Percentiles rank a stretch among this genome's conserved stretches.
Conservation (phyloP, 1,140 invertebrate species). For the Drosophila prosaltans region DNA sequence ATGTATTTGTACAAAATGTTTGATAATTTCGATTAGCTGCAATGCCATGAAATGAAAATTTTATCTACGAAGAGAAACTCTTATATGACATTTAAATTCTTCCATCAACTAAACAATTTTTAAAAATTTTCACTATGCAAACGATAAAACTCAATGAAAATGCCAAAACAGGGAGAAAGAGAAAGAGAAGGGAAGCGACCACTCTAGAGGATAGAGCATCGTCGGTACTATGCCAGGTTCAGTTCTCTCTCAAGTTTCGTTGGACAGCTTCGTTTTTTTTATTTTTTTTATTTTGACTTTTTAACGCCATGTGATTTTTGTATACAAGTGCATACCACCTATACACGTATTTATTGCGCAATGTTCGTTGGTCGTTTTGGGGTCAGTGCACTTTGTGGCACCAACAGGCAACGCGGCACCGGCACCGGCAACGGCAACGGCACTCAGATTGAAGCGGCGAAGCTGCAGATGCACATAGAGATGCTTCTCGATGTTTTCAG, state of each 20-base stretch:
- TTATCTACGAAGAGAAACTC: no score
- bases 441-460: background rate
- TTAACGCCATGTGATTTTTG: slow-evolving; percentile 5
- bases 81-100: no score
- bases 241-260: background rate
- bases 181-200: no score
- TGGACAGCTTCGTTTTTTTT: background rate
- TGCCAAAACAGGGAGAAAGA: background rate
- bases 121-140: background rate
- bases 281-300: background rate
- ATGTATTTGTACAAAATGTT: no score
- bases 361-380: slow-evolving; percentile 7
- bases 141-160: background rate
- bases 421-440: background rate
- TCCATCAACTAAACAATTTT: no score
- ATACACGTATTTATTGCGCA: slow-evolving; percentile 7
- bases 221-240: background rate
- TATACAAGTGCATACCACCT: background rate
- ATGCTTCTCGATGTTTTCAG: slow-evolving; percentile 11
- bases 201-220: no score
- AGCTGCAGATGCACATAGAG: slow-evolving; percentile 8
- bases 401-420: background rate
- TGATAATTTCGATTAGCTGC: no score
- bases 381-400: background rate
- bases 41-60: no score